Evolutionary conservation across 2,888 invertebrate genomes (phyloP).

Genomic region (Thecophora atra): DNA sequence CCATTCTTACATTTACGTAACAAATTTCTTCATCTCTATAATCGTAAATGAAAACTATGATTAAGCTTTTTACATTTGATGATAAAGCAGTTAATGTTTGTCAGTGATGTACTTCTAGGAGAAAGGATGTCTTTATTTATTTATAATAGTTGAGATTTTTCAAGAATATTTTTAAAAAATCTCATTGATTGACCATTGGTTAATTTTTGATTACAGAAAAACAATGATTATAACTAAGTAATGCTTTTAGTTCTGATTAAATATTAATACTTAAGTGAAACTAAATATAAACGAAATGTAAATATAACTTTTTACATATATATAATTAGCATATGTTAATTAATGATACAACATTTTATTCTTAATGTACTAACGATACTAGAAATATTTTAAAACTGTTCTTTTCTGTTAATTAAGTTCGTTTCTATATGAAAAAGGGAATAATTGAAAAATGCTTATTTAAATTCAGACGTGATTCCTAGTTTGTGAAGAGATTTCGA

Average conservation of each 20-base stretch:
- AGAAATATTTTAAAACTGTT: too few species aligned
- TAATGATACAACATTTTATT: background rate
- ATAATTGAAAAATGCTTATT: too few species aligned
- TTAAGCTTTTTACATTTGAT: conserved; percentile 25
- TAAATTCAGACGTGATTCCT: too few species aligned
- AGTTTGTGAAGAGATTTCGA: too few species aligned
- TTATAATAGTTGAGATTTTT: conserved; percentile 2
- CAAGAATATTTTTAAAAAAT: background rate
- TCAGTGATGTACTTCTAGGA: conserved; percentile 20
- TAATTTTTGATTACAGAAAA: background rate
- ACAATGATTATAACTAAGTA: too few species aligned
- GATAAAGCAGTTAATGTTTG: conserved; percentile 16
- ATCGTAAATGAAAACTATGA: conserved; percentile 37
- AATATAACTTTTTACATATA: background rate
- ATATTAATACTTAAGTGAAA: background rate
- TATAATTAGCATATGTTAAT: background rate
- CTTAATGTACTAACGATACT: too few species aligned
- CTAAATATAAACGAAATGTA: background rate
- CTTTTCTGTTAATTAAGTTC: too few species aligned
- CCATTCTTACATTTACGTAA: conserved; percentile 40
- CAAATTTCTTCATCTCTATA: conserved; percentile 33
- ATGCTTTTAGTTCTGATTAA: background rate
- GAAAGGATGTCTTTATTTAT: conserved; percentile 36
- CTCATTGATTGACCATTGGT: background rate
- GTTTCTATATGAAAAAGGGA: too few species aligned